phyloP scores from a whole-genome alignment of 2,113 vertebrate species.

The Dasyprocta punctata region DNA sequence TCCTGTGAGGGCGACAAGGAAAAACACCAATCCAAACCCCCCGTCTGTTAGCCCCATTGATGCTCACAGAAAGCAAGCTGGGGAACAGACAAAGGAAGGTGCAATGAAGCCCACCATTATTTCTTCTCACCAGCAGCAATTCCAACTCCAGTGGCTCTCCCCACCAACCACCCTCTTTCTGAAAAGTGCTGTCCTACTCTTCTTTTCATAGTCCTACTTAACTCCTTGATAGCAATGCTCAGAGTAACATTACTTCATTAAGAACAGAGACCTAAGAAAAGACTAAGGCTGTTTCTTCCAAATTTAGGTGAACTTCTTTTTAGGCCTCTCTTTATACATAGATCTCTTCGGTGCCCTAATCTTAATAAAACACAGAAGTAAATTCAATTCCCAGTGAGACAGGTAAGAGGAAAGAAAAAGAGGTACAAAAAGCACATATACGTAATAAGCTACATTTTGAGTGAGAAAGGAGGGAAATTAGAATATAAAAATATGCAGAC shows the following conservation, averaged over 20 bases:
- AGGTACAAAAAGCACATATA: neutral
- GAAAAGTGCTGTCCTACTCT: neutral
- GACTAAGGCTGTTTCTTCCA: neutral
- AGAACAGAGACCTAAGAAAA: neutral
- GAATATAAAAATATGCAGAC: neutral
- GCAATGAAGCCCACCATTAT: neutral
- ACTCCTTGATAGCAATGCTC: neutral
- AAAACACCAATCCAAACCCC: neutral
- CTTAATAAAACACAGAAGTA: neutral
- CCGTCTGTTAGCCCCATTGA: neutral
- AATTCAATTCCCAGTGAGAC: neutral
- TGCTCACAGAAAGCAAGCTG: neutral
- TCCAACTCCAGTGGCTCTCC: neutral
- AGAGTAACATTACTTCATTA: neutral
- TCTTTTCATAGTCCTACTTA: neutral
- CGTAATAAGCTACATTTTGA: neutral
- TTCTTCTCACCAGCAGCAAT: neutral
- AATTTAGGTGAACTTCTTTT: neutral
- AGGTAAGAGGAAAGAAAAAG: neutral
- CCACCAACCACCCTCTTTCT: neutral
- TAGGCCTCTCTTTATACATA: neutral
- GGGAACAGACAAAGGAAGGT: neutral
- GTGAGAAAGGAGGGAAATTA: neutral
- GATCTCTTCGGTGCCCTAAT: neutral
- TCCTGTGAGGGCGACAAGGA: neutral